These are phyloP conservation scores for Neolamprologus brichardi DNA, from an alignment of 2,113 vertebrate genomes.

Conservation along the genomic window DNA sequence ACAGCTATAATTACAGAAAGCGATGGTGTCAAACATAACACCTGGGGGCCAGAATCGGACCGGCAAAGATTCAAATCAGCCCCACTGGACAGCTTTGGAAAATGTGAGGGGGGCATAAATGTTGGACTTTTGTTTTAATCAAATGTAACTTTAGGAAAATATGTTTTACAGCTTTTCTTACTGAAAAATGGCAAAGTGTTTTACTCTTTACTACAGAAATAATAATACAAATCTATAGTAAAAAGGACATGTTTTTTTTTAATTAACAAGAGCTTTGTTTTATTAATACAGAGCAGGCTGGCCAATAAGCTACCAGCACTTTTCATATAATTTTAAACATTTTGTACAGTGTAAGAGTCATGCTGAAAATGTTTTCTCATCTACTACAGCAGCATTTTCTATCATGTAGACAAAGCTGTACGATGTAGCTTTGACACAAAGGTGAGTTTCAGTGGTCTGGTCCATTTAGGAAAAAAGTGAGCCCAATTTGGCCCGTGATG, in stretches of 20 bases:
- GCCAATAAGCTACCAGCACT: background rate
- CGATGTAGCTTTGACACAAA: background rate
- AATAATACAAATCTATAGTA: background rate
- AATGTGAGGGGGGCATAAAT: background rate
- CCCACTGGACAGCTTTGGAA: fast-evolving
- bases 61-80: fast-evolving
- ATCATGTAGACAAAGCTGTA: background rate
- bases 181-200: background rate
- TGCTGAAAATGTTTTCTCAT: background rate
- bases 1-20: background rate
- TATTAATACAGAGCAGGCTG: background rate
- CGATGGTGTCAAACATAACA: background rate
- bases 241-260: background rate
- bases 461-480: background rate
- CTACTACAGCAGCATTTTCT: background rate
- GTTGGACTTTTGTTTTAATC: background rate
- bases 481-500: background rate
- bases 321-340: background rate
- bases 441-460: background rate
- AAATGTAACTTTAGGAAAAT: background rate
- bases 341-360: background rate
- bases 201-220: background rate
- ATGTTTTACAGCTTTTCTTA: background rate
- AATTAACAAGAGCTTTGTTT: background rate
- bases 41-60: background rate